These are phyloP conservation scores for Drosophila ficusphila DNA, from an alignment of 1,140 invertebrate species.

Conservation along the genomic window DNA sequence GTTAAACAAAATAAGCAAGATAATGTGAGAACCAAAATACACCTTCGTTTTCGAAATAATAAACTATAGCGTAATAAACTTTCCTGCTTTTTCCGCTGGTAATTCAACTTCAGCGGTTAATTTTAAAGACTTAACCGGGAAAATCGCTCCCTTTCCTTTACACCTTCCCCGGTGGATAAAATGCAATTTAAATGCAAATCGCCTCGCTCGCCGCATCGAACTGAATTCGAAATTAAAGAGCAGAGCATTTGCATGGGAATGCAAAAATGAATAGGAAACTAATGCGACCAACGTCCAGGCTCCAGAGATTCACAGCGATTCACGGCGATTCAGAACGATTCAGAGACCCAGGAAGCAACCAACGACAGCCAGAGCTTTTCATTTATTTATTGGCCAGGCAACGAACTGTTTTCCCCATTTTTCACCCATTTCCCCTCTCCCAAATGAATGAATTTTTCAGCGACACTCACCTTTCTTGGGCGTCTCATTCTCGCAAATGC, in stretches of 20 bases:
- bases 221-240: slow-evolving; percentile 74
- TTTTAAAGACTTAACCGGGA: slow-evolving; percentile 25
- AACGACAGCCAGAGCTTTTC: slow-evolving; percentile 63
- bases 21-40: not conserved
- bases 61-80: slow-evolving; percentile 25
- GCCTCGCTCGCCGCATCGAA: slow-evolving; percentile 52
- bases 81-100: not conserved
- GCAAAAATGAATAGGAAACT: slow-evolving; percentile 71
- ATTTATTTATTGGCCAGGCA: slow-evolving; percentile 73
- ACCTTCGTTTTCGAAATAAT: slow-evolving; percentile 6
- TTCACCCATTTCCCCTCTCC: not conserved
- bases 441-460: not conserved
- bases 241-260: slow-evolving; percentile 76
- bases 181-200: slow-evolving; percentile 82
- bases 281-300: slow-evolving; percentile 52
- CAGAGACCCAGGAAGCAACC: slow-evolving; percentile 65
- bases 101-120: slow-evolving; percentile 12
- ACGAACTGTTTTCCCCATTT: slow-evolving; percentile 6
- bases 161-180: slow-evolving; percentile 25
- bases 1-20: slow-evolving; percentile 21
- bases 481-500: slow-evolving; percentile 61
- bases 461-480: slow-evolving; percentile 86
- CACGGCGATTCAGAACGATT: too few relatives aligned
- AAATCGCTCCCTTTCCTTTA: not conserved
- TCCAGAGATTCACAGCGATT: slow-evolving; percentile 31